Evolutionary conservation across 2,113 vertebrate genomes (phyloP).

Genomic region (Scomber scombrus): DNA sequence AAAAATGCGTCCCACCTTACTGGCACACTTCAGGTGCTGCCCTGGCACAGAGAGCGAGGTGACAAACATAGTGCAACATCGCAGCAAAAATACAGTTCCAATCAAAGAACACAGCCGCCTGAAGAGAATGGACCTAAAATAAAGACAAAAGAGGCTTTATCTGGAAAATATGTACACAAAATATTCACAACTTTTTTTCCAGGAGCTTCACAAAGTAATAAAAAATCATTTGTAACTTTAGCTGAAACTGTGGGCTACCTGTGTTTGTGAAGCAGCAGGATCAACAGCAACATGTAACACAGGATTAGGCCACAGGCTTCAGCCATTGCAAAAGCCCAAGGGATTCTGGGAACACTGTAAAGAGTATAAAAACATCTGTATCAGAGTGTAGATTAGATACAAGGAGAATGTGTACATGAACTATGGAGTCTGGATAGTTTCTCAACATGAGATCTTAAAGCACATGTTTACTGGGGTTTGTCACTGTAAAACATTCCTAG

Average conservation of each 20-base stretch:
- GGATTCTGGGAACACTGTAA: slow-evolving; percentile 94
- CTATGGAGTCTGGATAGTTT: slow-evolving; percentile 14
- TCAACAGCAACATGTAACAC: slow-evolving; percentile 93
- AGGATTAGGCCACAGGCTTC: slow-evolving; percentile 96
- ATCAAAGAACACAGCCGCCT: slow-evolving; percentile 94
- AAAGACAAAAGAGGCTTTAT: slow-evolving; percentile 32
- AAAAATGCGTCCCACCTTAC: slow-evolving; percentile 88
- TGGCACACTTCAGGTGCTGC: slow-evolving; percentile 95
- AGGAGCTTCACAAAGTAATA: not conserved
- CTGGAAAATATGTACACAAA: not conserved
- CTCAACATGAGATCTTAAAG: slow-evolving; percentile 8
- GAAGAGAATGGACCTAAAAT: slow-evolving; percentile 92
- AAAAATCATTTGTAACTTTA: not conserved
- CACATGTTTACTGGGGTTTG: not conserved
- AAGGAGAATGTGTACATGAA: slow-evolving; percentile 19
- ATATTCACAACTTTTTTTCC: not conserved
- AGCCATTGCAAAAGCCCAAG: slow-evolving; percentile 98
- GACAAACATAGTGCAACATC: slow-evolving; percentile 98
- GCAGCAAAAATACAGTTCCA: slow-evolving; percentile 95
- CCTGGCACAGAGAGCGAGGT: slow-evolving; percentile 98
- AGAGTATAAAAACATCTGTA: slow-evolving; percentile 56
- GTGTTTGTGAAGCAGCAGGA: slow-evolving; percentile 97
- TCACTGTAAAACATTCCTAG: not conserved
- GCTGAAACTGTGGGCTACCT: slow-evolving; percentile 83
- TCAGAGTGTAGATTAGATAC: slow-evolving; percentile 57